phyloP scores from a whole-genome alignment of 1,140 invertebrate species.

The Pogonognathellus flavescens region DNA sequence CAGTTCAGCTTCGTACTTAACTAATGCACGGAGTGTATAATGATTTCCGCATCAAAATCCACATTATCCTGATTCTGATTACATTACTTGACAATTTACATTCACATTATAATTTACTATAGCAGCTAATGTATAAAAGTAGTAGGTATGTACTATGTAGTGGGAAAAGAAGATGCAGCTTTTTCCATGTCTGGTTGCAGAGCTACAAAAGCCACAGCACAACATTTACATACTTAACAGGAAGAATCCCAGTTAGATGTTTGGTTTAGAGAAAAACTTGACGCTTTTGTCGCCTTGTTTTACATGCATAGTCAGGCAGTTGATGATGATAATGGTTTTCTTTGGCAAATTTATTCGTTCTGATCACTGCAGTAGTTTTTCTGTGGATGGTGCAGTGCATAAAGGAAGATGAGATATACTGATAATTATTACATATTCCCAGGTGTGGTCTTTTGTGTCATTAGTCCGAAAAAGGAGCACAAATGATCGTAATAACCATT shows the following conservation, averaged over 20 bases:
- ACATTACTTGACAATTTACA: conserved; percentile 11
- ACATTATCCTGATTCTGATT: conserved; percentile 32
- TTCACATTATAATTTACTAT: not conserved
- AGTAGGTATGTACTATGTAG: not conserved
- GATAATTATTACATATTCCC: conserved; percentile 1
- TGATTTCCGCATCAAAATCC: conserved; percentile 42
- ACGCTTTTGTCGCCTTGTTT: not conserved
- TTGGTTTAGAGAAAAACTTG: not conserved
- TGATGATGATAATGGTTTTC: not conserved
- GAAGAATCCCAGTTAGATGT: conserved; percentile 17
- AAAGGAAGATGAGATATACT: not conserved
- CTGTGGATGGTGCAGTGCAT: not conserved
- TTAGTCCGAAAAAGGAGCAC: conserved; percentile 39
- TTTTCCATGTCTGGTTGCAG: not conserved
- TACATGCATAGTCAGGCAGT: not conserved
- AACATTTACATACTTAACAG: conserved; percentile 2
- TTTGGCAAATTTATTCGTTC: no score
- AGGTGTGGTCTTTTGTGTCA: conserved; percentile 31
- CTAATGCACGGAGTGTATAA: not conserved
- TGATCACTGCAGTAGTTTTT: not conserved
- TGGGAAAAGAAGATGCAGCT: not conserved
- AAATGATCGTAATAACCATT: conserved; percentile 22
- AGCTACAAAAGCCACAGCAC: not conserved
- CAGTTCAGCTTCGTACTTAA: not conserved
- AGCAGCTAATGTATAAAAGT: not conserved